Conservation (phyloP, 2,113 vertebrate genomes). For the Python bivittatus region DNA sequence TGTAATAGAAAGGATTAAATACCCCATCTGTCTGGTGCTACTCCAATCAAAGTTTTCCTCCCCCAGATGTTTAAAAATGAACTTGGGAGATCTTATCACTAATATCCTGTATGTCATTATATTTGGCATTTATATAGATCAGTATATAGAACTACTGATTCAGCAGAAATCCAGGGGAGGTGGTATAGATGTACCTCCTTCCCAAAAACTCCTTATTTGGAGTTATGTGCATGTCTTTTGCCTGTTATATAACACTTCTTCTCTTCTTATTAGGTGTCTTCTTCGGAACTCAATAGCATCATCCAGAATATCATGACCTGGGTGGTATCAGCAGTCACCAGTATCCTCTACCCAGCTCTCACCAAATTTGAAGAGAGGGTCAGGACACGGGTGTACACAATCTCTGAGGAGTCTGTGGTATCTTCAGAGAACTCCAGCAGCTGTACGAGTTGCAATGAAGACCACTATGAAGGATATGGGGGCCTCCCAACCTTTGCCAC, state of each 20-base stretch:
- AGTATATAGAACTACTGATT: neutral
- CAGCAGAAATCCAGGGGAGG: neutral
- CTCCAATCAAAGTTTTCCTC: neutral
- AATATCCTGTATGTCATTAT: neutral
- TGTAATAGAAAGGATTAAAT: neutral
- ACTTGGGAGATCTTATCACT: neutral
- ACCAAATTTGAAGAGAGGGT: conserved; percentile 33
- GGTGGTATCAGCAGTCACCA: conserved; percentile 30
- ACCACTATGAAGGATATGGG: neutral
- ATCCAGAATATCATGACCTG: conserved; percentile 31
- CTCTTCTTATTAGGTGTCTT: neutral
- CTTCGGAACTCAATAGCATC: conserved; percentile 8
- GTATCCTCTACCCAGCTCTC: conserved; percentile 32
- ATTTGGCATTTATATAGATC: neutral
- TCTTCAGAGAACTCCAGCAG: conserved; percentile 21
- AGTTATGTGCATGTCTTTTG: neutral
- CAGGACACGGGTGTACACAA: neutral
- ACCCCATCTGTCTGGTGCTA: neutral
- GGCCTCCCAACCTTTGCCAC: neutral
- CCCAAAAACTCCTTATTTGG: neutral
- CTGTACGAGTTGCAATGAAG: conserved; percentile 29
- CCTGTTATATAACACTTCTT: neutral
- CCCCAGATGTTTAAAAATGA: neutral
- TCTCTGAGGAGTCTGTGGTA: conserved; percentile 13
- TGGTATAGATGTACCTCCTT: neutral